phyloP scores from a whole-genome alignment of 2,888 invertebrate species.

The Anagyrus pseudococci region DNA sequence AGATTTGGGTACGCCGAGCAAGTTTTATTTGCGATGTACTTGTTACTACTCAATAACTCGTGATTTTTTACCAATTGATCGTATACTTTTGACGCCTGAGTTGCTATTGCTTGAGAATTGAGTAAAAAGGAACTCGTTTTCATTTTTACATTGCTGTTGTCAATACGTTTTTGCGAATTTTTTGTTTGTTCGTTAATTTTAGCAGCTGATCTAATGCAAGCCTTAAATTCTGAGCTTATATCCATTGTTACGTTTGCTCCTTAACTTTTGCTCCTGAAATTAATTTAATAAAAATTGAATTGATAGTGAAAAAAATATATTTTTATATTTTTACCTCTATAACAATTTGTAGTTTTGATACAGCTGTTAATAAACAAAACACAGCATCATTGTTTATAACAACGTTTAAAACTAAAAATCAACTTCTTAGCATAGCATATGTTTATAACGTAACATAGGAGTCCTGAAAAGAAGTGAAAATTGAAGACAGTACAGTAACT shows the following conservation, averaged over 20 bases:
- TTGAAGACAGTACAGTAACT: too few species aligned
- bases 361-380: too few species aligned
- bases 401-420: too few species aligned
- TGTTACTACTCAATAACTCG: conserved; percentile 84
- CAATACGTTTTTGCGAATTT: neutral
- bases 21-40: conserved; percentile 71
- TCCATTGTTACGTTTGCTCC: conserved; percentile 53
- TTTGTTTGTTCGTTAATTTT: neutral
- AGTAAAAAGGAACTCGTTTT: conserved; percentile 70
- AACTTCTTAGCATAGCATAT: too few species aligned
- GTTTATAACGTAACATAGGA: too few species aligned
- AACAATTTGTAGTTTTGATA: too few species aligned
- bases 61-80: conserved; percentile 84
- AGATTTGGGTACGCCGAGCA: conserved; percentile 83
- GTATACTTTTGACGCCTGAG: conserved; percentile 79
- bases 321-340: too few species aligned
- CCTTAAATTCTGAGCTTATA: conserved; percentile 53
- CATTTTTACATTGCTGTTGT: conserved; percentile 34
- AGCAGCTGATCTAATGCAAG: neutral
- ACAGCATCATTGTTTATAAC: too few species aligned
- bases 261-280: conserved; percentile 35
- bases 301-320: too few species aligned
- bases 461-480: too few species aligned
- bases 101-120: conserved; percentile 79
- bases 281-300: conserved; percentile 57